phyloP scores from a whole-genome alignment of 1,140 invertebrate genomes.

The Physella acuta region DNA sequence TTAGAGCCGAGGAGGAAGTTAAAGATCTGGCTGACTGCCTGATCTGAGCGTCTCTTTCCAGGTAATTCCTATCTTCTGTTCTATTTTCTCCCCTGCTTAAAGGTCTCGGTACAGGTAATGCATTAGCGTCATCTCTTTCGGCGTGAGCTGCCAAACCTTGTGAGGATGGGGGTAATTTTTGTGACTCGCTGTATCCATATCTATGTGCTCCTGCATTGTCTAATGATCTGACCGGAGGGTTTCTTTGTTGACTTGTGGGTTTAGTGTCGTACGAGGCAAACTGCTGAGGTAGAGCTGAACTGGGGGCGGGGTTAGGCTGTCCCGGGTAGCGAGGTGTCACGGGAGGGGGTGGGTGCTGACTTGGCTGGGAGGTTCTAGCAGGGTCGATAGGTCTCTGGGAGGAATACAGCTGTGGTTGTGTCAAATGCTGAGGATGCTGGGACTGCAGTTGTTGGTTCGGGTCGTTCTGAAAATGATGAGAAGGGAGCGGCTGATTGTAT shows the following conservation, averaged over 20 bases:
- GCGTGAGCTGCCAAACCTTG: too few relatives aligned
- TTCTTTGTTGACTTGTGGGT: too few relatives aligned
- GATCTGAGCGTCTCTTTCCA: slow-evolving; percentile 1
- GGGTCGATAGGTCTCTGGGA: background rate
- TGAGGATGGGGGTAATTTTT: too few relatives aligned
- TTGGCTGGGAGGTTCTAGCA: background rate
- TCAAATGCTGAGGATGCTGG: background rate
- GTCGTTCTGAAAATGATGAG: background rate
- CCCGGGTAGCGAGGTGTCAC: background rate
- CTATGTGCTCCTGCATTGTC: too few relatives aligned
- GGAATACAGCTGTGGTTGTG: slow-evolving; percentile 3
- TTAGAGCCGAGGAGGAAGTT: slow-evolving; percentile 2
- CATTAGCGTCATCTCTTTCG: too few relatives aligned
- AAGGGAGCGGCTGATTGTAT: too few relatives aligned
- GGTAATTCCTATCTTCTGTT: background rate
- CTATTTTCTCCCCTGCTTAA: background rate
- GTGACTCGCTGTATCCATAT: too few relatives aligned
- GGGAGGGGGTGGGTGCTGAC: background rate
- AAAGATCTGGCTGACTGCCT: background rate
- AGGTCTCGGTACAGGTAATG: too few relatives aligned
- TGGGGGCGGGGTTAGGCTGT: too few relatives aligned
- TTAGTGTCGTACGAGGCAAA: too few relatives aligned
- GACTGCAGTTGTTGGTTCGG: background rate
- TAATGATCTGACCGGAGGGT: too few relatives aligned
- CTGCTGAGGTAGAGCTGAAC: too few relatives aligned